phyloP scores from a whole-genome alignment of 2,888 invertebrate genomes.

The Lasius fuliginosus region DNA sequence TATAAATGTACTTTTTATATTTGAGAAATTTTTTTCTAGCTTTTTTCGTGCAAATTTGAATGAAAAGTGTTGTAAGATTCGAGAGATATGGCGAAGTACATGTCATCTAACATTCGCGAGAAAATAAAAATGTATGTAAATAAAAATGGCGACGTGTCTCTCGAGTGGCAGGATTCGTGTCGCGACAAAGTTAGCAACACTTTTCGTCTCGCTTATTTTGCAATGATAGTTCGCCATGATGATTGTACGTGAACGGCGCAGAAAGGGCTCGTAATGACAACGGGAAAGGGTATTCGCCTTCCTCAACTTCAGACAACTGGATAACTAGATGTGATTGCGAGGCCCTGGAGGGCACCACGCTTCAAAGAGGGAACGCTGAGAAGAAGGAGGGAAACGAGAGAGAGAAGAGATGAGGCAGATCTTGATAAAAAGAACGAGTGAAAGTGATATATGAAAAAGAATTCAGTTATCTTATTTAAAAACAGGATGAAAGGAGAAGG shows the following conservation, averaged over 20 bases:
- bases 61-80: background rate
- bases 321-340: conserved; percentile 65
- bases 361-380: conserved; percentile 30
- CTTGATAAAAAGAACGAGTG: background rate
- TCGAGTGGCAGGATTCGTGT: conserved; percentile 50
- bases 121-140: background rate
- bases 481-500: background rate
- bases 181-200: conserved; percentile 75
- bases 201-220: conserved; percentile 72
- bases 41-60: background rate
- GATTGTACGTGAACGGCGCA: conserved; percentile 43
- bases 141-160: conserved; percentile 10
- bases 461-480: background rate
- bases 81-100: background rate
- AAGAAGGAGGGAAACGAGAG: conserved; percentile 28
- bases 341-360: conserved; percentile 46
- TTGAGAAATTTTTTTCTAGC: background rate
- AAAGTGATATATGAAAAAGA: background rate
- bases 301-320: conserved; percentile 42
- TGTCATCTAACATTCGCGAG: conserved; percentile 1
- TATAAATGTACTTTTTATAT: background rate
- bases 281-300: conserved; percentile 43
- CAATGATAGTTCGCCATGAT: conserved; percentile 59
- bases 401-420: background rate
- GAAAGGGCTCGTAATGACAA: conserved; percentile 47